phyloP scores from a whole-genome alignment of 2,888 invertebrate species.

The Napeogenes sylphis region DNA sequence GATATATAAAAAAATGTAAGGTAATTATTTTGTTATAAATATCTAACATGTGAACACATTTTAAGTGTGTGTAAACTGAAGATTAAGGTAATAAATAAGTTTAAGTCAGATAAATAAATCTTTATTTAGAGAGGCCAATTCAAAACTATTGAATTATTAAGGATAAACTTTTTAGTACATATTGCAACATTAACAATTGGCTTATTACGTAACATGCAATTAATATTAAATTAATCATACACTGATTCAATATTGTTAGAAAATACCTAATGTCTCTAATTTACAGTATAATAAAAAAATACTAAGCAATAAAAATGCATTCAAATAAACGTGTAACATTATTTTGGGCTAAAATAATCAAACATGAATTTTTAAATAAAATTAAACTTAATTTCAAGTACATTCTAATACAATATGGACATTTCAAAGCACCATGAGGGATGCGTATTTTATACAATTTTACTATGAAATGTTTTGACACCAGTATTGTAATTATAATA shows the following conservation, averaged over 20 bases:
- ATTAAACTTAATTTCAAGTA: slow-evolving; percentile 4
- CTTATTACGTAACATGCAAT: slow-evolving; percentile 42
- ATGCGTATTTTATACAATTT: slow-evolving; percentile 41
- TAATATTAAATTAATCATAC: slow-evolving; percentile 40
- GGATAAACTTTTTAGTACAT: slow-evolving; percentile 15
- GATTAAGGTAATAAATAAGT: slow-evolving; percentile 15
- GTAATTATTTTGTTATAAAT: too few relatives aligned
- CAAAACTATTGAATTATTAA: slow-evolving; percentile 47
- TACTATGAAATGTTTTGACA: slow-evolving; percentile 18
- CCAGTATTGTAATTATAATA: slow-evolving; percentile 25
- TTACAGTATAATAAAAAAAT: slow-evolving; percentile 45
- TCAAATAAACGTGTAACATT: slow-evolving; percentile 54
- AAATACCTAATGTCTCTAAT: slow-evolving; percentile 52
- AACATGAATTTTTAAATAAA: background rate
- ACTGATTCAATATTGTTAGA: slow-evolving; percentile 54
- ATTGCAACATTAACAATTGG: slow-evolving; percentile 56
- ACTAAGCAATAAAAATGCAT: slow-evolving; percentile 64
- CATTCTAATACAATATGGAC: slow-evolving; percentile 39
- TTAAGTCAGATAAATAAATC: slow-evolving; percentile 60
- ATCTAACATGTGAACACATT: too few relatives aligned
- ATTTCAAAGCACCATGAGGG: slow-evolving; percentile 63
- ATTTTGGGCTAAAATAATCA: slow-evolving; percentile 45
- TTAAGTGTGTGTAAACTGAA: background rate
- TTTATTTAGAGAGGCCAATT: slow-evolving; percentile 74
- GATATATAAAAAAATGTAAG: too few relatives aligned